Conservation (phyloP, 2,113 vertebrate species). For the Bungarus multicinctus region DNA sequence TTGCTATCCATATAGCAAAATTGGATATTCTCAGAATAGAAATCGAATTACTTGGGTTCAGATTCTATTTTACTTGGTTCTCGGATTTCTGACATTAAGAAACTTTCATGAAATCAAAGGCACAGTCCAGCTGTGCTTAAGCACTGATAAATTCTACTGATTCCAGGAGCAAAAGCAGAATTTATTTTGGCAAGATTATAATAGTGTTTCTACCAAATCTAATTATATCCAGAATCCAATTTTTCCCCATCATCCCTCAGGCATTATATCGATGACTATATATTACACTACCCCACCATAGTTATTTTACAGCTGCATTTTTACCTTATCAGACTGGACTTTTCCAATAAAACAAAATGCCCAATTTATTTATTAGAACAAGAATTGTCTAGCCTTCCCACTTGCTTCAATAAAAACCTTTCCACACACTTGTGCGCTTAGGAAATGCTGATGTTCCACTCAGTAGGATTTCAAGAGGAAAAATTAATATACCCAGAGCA, state of each 20-base stretch:
- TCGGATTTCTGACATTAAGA: not conserved
- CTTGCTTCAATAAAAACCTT: constrained; percentile 10
- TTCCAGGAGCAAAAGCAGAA: not conserved
- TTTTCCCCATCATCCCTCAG: constrained; percentile 20
- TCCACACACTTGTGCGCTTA: constrained; percentile 13
- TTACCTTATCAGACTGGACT: constrained; percentile 9
- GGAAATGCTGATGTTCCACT: constrained; percentile 31
- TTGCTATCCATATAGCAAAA: not conserved
- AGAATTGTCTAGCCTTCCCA: constrained; percentile 9
- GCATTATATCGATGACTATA: not conserved
- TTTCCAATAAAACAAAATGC: constrained; percentile 4
- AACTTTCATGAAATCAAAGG: not conserved
- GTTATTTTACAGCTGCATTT: constrained; percentile 1
- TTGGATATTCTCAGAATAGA: not conserved
- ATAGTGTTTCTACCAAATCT: not conserved
- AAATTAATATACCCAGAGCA: constrained; percentile 35
- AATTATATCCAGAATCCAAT: not conserved
- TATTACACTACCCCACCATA: not conserved
- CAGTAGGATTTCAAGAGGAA: constrained; percentile 19
- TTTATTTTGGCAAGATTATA: not conserved
- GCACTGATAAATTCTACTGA: not conserved
- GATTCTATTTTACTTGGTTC: not conserved
- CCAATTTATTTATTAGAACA: constrained; percentile 33
- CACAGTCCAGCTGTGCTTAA: not conserved
- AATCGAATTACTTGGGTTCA: not conserved